Conservation (phyloP, 1,140 invertebrate species). For the Archivesica marissinica region DNA sequence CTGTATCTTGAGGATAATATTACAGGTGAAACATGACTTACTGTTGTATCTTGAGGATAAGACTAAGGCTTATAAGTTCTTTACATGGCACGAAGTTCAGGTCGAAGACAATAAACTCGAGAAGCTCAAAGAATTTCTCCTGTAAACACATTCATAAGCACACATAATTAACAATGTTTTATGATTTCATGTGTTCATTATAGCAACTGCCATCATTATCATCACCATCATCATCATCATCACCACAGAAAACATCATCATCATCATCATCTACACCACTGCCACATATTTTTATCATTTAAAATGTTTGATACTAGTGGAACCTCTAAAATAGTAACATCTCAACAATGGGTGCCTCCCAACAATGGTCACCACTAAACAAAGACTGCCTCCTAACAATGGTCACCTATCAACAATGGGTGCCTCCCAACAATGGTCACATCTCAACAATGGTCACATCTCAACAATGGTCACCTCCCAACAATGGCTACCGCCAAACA, state of each 20-base stretch:
- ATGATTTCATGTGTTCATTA: not conserved
- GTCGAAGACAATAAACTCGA: conserved; percentile 98
- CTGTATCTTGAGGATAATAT: no score
- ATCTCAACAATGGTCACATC: no score
- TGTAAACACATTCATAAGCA: conserved; percentile 80
- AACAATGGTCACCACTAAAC: no score
- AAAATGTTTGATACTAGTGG: not conserved
- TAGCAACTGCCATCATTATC: not conserved
- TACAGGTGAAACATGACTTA: conserved; percentile 73
- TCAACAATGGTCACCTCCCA: no score
- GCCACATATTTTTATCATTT: not conserved
- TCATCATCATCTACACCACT: not conserved
- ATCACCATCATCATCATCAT: not conserved
- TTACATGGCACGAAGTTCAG: conserved; percentile 99
- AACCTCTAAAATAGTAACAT: no score
- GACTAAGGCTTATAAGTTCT: conserved; percentile 97
- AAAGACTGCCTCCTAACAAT: no score
- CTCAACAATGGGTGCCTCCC: no score
- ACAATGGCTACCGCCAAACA: no score
- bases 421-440: no score
- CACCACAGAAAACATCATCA: not conserved
- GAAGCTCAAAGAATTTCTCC: conserved; percentile 97
- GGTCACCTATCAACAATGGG: no score
- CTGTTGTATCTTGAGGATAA: conserved; percentile 92
- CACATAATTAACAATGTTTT: not conserved